Percentiles rank a stretch among this genome's conserved stretches.
Conservation (phyloP, 2,113 vertebrate species). For the Aspidoscelis tigris region DNA sequence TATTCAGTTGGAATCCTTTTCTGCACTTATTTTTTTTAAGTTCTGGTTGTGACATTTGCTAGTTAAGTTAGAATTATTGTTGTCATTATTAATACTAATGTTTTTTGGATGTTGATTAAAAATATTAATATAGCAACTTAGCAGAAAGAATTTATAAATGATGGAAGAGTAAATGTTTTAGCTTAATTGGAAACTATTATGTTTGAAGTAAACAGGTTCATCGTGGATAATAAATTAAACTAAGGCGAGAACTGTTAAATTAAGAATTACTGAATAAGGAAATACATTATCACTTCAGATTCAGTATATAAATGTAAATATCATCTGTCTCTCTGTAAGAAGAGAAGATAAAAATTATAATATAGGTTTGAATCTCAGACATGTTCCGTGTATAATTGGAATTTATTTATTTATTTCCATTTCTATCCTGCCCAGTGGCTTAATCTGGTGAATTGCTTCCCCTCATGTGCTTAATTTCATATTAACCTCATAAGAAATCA, state of each 20-base stretch:
- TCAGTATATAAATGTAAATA: constrained; percentile 18
- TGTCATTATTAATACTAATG: constrained; percentile 44
- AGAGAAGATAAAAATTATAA: not conserved
- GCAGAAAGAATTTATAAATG: constrained; percentile 42
- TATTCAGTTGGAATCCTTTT: not conserved
- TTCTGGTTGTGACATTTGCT: constrained; percentile 18
- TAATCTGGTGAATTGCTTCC: too few species aligned
- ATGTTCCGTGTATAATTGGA: too few species aligned
- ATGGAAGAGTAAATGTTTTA: constrained; percentile 59
- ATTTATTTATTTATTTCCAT: too few species aligned
- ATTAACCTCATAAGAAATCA: too few species aligned
- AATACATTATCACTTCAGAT: not conserved
- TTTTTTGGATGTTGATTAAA: constrained; percentile 64
- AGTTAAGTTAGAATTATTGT: constrained; percentile 53
- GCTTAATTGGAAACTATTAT: constrained; percentile 59
- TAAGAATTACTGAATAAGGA: constrained; percentile 35
- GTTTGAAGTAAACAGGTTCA: constrained; percentile 50
- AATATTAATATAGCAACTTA: constrained; percentile 51
- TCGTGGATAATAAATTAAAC: constrained; percentile 51
- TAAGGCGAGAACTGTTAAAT: constrained; percentile 18
- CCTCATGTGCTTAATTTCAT: too few species aligned
- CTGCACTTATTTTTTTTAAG: not conserved
- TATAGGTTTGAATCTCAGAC: not conserved
- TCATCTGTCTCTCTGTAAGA: not conserved
- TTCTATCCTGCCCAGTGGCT: too few species aligned